Evolutionary conservation across 2,113 vertebrate species (phyloP).

Genomic region (Nothobranchius furzeri): DNA sequence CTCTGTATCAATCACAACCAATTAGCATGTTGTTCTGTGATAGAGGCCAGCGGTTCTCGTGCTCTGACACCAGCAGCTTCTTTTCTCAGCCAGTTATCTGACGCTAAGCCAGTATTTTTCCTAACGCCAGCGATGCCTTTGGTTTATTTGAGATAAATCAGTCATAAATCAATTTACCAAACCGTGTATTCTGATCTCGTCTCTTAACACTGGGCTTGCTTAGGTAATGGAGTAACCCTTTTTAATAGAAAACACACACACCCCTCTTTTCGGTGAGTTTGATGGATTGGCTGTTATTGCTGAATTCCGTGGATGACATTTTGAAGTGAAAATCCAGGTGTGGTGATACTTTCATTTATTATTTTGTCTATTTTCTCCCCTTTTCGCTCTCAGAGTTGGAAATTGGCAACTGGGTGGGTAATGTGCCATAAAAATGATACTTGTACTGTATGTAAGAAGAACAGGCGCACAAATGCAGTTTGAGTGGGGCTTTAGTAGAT

Average conservation of each 20-base stretch:
- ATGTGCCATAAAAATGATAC: constrained; percentile 35
- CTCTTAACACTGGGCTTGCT: constrained; percentile 63
- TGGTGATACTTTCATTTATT: constrained; percentile 45
- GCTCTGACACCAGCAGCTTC: constrained; percentile 49
- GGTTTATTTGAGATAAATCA: constrained; percentile 66
- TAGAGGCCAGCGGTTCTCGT: constrained; percentile 18
- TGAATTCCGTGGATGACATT: constrained; percentile 71
- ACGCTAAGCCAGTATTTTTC: constrained; percentile 57
- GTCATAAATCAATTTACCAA: constrained; percentile 77
- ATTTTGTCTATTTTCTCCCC: background rate
- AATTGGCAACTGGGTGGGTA: constrained; percentile 39
- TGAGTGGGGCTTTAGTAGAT: background rate
- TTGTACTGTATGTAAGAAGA: background rate
- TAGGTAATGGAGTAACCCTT: constrained; percentile 75
- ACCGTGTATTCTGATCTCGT: constrained; percentile 49
- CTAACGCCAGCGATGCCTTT: constrained; percentile 54
- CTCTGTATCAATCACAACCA: constrained; percentile 45
- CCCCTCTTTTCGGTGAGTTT: constrained; percentile 58
- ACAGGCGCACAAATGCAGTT: too few relatives aligned
- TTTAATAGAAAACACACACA: constrained; percentile 75
- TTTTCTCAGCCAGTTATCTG: constrained; percentile 43
- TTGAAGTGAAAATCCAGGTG: constrained; percentile 68
- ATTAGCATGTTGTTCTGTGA: constrained; percentile 36
- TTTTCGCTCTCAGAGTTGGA: constrained; percentile 17
- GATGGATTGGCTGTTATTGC: constrained; percentile 72